Base-by-base conservation (phyloP, 2,113 vertebrate species). In the Alexandromys fortis region DNA sequence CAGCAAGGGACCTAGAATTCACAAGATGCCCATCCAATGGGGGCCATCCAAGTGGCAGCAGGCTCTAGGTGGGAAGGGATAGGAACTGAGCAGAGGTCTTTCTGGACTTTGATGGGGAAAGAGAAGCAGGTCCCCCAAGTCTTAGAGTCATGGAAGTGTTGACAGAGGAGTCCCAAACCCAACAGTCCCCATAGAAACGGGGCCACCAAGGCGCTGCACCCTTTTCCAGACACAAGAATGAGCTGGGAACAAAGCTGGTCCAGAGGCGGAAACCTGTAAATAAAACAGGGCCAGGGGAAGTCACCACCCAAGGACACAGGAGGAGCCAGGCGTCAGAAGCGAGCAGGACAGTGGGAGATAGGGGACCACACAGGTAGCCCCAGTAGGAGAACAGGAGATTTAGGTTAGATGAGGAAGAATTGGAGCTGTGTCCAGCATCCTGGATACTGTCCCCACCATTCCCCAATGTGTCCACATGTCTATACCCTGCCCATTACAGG, bases 261-360 rank as follows among this genome's bases (percentile, higher is more conserved):
- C 95, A 81, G 96, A 91, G 89, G 52, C 95, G 95, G 97, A 97
- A 97, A 98, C 98, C 97, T 98, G 98, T 95, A 98, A 98, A 98
- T 83, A 83, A 98, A 98, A 96, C 63, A 93, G 96, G 91, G 97
- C 92, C 95, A 67, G 5, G 79, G 94, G 87, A 96, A 88, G 92
- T 79, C 67, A 90, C 90, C 75, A 92, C 75, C 30, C 47, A 55
- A 1, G 3, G 22, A 61, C 55, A 55, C 58, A 38, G 72, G 52
- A 63, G 24, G n/a, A 87, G 47, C 12, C 24, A 21, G 75, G 72
- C 28, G 42, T 12, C 35, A 35, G 73, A 78, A 85, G n/a, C 21
- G n/a, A 55, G 55, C 38, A 75, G 22, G 30, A 3, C 11, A 65
- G 55, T 3, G 52, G 67, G 73, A 72, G 58, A 70, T 55, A 45